These are phyloP conservation scores for Axinella damicornis DNA, from an alignment of 37 sponge, comb jelly and placozoan species.

Conservation along the genomic window DNA sequence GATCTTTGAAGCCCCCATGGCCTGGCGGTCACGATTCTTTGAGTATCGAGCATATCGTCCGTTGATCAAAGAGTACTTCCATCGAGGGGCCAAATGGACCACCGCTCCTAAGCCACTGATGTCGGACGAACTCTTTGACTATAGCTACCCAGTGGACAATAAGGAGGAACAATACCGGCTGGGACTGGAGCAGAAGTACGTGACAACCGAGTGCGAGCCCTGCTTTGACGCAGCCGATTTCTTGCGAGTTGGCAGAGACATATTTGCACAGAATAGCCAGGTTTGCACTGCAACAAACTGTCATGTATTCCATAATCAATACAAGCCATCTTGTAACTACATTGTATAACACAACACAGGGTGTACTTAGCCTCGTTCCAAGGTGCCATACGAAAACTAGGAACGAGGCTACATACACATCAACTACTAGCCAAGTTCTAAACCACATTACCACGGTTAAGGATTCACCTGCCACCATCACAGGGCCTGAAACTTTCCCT, in stretches of 20 bases:
- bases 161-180: conserved; percentile 32
- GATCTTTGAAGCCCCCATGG: conserved; percentile 89
- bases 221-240: conserved; percentile 89
- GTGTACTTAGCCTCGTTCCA: no score
- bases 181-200: conserved; percentile 59
- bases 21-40: conserved; percentile 83
- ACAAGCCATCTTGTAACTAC: no score
- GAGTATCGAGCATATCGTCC: conserved; percentile 78
- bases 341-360: no score
- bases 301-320: no score
- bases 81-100: conserved; percentile 75
- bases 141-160: conserved; percentile 30
- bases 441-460: no score
- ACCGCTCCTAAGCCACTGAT: conserved; percentile 81
- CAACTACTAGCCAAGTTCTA: no score
- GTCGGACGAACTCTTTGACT: conserved; percentile 67
- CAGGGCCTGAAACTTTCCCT: no score
- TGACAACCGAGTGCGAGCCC: conserved; percentile 85
- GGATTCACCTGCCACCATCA: no score
- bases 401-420: no score
- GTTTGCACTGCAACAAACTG: no score
- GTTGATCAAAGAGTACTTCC: conserved; percentile 71
- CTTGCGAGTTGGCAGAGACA: conserved; percentile 75
- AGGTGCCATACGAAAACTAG: no score
- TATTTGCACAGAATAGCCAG: conserved; percentile 82